These are phyloP conservation scores for Euclidia mi DNA, from an alignment of 2,888 invertebrate species.

Conservation along the genomic window DNA sequence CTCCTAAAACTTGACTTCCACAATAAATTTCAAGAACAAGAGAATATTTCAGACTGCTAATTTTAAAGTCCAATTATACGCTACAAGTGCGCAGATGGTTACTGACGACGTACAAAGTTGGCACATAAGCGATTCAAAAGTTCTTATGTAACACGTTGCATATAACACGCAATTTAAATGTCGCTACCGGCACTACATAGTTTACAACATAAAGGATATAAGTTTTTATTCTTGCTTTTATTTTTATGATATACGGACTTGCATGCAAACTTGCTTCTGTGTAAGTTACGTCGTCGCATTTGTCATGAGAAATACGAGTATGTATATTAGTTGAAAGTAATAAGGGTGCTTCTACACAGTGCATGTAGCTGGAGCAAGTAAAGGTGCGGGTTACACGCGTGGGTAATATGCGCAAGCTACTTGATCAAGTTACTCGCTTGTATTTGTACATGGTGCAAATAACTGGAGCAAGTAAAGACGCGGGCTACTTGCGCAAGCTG, in stretches of 20 bases:
- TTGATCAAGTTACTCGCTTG: too few species aligned
- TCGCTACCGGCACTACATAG: conserved; percentile 6
- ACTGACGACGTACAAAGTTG: conserved; percentile 27
- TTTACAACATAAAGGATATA: conserved; percentile 5
- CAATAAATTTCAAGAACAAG: too few species aligned
- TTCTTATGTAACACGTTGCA: conserved; percentile 33
- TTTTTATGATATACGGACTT: background rate
- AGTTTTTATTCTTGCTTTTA: background rate
- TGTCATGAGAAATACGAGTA: too few species aligned
- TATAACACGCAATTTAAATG: conserved; percentile 41
- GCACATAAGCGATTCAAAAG: conserved; percentile 28
- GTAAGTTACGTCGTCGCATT: background rate
- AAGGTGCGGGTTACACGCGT: too few species aligned
- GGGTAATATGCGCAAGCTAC: too few species aligned
- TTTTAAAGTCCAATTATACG: conserved; percentile 44
- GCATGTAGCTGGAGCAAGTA: too few species aligned
- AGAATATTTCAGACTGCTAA: conserved; percentile 14
- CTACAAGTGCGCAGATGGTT: conserved; percentile 12
- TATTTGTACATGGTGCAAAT: too few species aligned
- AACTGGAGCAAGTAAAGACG: too few species aligned
- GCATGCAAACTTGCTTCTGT: background rate
- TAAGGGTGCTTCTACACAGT: too few species aligned
- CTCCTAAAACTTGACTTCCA: too few species aligned
- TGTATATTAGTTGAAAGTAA: too few species aligned
- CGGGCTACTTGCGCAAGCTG: too few species aligned